Evolutionary conservation across 1,140 invertebrate genomes (phyloP), one percentile per base, ranked within the genome.

Genomic region (Leptoteleia sp.): DNA sequence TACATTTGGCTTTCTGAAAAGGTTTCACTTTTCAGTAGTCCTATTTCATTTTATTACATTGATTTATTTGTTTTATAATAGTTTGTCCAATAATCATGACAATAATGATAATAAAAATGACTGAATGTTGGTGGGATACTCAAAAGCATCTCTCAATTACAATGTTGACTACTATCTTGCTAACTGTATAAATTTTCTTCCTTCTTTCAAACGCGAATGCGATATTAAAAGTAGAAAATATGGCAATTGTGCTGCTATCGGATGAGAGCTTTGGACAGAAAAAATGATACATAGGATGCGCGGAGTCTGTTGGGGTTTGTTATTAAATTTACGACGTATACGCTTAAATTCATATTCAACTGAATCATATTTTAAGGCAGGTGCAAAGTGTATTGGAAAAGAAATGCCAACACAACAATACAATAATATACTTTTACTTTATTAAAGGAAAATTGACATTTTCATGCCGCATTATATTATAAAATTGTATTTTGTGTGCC

Each of bases 151-250:
- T 57, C 52, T 57, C 52, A 57, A 57, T 57, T 57, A 57, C 42
- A 57, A 57, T 31, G 52, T 57, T 57, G 38, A 57, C 52, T 43
- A 57, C 52, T 57, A 25, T 43, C 52, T 57, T 57, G 13, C 25
- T 42, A 40, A 12, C 38, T 0, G 22, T 37, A 38, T 57, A 57
- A 29, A 57, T 57, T 25, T 29, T 40, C 35, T 57, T 42, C 11
- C 13, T 57, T 57, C 38, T 57, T 57, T 57, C 52, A 43, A 57
- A 25, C 38, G 38, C 55, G 17, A 59, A 4, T 45, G 29, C 40
- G 40, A 45, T 45, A 59, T 59, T 59, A 59, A 59, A 59, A 45
- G 40, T 45, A 59, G 38, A 59, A 59, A 59, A 59, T 59, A 59
- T 59, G 55, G 45, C 55, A 59, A 59, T 59, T 59, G 27, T 11